Conservation (phyloP, 2,888 invertebrate genomes). For the Drosophila longiperda region DNA sequence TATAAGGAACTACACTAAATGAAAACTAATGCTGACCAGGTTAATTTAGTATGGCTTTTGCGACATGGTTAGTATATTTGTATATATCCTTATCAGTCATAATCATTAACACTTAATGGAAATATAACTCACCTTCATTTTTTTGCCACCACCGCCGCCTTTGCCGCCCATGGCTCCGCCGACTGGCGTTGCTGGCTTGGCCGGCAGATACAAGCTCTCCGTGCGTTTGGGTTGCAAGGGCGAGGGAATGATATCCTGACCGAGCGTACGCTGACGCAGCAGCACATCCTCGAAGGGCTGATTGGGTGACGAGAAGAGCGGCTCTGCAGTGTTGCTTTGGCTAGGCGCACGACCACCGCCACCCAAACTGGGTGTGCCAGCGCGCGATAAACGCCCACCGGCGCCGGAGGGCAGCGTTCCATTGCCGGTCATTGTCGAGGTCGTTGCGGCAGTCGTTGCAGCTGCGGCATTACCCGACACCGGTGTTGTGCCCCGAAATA, state of each 20-base stretch:
- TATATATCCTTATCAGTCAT: not conserved
- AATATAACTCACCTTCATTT: conserved; percentile 82
- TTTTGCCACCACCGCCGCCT: conserved; percentile 84
- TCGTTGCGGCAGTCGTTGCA: conserved; percentile 31
- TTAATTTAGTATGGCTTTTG: not conserved
- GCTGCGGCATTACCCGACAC: conserved; percentile 35
- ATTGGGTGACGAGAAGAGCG: conserved; percentile 84
- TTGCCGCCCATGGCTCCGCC: conserved; percentile 82
- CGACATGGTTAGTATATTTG: not conserved
- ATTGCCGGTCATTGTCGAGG: conserved; percentile 86
- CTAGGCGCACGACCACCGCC: conserved; percentile 74
- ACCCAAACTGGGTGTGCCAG: conserved; percentile 86
- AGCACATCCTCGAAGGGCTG: conserved; percentile 94
- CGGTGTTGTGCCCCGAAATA: conserved; percentile 85
- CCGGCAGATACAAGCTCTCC: conserved; percentile 93
- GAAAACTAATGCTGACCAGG: not conserved
- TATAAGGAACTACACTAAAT: not conserved
- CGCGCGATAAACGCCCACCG: conserved; percentile 85
- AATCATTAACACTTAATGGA: not conserved
- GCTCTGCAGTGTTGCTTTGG: conserved; percentile 84
- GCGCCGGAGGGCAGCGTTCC: conserved; percentile 87
- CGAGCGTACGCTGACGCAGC: conserved; percentile 91
- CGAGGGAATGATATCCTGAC: conserved; percentile 95
- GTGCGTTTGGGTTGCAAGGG: conserved; percentile 95
- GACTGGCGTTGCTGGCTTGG: conserved; percentile 86